Evolutionary conservation across 2,113 vertebrate genomes (phyloP), one percentile per base, ranked within the genome.

Genomic region (Candoia aspera): DNA sequence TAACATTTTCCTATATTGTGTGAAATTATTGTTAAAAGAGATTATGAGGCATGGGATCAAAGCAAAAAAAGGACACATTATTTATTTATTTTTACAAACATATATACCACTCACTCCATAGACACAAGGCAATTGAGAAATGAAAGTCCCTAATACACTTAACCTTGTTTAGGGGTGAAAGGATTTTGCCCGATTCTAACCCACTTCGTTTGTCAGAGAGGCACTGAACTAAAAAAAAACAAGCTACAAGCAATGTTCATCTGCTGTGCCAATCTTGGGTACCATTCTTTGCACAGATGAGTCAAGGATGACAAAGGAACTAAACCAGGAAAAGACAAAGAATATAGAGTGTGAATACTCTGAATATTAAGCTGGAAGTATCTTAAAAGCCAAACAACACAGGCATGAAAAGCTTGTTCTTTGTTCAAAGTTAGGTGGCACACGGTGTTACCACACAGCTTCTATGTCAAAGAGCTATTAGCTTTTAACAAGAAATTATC

Each of bases 391-490:
- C 68, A 95, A 46, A 90, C 83, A n/a, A 29, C 84, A 92, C 23
- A 55, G 49, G 55, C 79, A 60, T 92, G 84, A 89, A 64, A 91
- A 93, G 88, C 83, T 90, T 93, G 90, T 59, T 92, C 26, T 53
- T 86, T 92, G 83, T 54, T 85, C 84, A 60, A 91, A 88, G 64
- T 37, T 24, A 90, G 53, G n/a, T 86, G 68, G 92, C 88, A 90
- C 59, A 29, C 54, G 79, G 42, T 49, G 37, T 11, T 59, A 24
- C 84, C 55, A 49, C 6, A 60, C 55, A 59, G 68, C 33, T 57
- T 62, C 57, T 88, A 91, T 91, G 90, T 90, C 90, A 90, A 55
- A 87, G 64, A 85, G 64, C 84, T 88, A 85, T 91, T 93, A 88
- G 24, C 33, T 64, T 60, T 86, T 85, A 88, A 93, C 68, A 91